Percentiles rank a stretch among this genome's conserved stretches.
Evolutionary conservation across 2,113 vertebrate genomes (phyloP).

Genomic region (Gobius niger): DNA sequence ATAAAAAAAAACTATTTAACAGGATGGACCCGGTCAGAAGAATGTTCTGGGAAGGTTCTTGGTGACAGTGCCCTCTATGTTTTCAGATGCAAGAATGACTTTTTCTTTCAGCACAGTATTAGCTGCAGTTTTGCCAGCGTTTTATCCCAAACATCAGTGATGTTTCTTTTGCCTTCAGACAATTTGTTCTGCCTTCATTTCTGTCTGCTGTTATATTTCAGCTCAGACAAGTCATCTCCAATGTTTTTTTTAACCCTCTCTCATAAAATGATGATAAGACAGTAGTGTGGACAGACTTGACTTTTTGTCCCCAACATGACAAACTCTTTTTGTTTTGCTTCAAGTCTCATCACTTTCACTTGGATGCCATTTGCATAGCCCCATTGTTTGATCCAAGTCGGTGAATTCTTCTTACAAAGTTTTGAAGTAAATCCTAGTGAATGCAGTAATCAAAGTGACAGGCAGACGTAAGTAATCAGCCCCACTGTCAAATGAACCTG

Average conservation of each 20-base stretch:
- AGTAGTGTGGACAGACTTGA: neutral
- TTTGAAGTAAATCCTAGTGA: neutral
- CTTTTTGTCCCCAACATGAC: neutral
- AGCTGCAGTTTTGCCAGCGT: no score
- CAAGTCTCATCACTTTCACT: constrained; percentile 5
- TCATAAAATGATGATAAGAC: neutral
- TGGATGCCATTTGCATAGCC: neutral
- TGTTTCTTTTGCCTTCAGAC: neutral
- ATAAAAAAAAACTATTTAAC: no score
- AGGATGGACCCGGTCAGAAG: no score
- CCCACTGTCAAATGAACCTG: neutral
- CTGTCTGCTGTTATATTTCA: neutral
- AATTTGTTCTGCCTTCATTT: neutral
- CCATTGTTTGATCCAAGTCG: neutral
- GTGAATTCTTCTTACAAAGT: neutral
- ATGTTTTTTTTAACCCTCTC: neutral
- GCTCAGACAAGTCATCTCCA: neutral
- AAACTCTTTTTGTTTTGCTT: neutral
- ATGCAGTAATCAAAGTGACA: neutral
- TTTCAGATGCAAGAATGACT: no score
- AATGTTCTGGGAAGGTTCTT: no score
- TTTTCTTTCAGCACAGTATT: no score
- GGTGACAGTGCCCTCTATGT: no score
- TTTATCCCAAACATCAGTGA: no score
- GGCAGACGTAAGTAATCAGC: neutral